Evolutionary conservation across 2,888 invertebrate species (phyloP), one percentile per base, ranked within the genome.

Genomic region (Noctua comes): DNA sequence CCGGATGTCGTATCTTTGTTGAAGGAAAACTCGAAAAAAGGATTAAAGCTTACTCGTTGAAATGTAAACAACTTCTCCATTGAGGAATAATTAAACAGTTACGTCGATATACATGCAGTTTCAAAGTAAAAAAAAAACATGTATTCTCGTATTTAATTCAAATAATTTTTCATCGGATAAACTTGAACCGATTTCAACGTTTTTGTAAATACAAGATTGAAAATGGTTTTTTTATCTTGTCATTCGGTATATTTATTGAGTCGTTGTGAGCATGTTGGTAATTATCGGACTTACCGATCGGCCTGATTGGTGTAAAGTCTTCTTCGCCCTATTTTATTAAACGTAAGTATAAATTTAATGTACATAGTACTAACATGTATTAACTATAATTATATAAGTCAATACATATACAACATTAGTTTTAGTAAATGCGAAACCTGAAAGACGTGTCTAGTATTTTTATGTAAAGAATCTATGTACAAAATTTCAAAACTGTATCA

Each of bases 1-100:
- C 64, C 71, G 86, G 73, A 64, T 72, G 73, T 54, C 66, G 78
- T 69, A 73, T 59, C 74, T 68, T 68, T 54, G 70, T 73, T 48
- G 59, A 70, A 68, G 72, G 74, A 54, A 51, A 73, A 59, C 36
- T 66, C n/a, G n/a, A 64, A 73, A 72, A 83, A 85, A 71, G 18
- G 13, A 75, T 71, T 36, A 68, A 59, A 68, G n/a, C 54, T 85
- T 66, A 57, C 27, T 24, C 66, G 36, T 70, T 76, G n/a, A 64
- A 73, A 76, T 51, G 57, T 73, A 70, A 84, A 76, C 54, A 62
- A 36, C n/a, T 51, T 57, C 62, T 27, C n/a, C 31, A 59, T 54
- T 54, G 24, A 51, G 8, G 46, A 69, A 83, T 46, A 62, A 69
- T 62, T 21, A 48, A 59, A 68, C 64, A 68, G 27, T 65, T 71